Evolutionary conservation across 1,140 invertebrate genomes (phyloP).

Genomic region (Metopolophium dirhodum): DNA sequence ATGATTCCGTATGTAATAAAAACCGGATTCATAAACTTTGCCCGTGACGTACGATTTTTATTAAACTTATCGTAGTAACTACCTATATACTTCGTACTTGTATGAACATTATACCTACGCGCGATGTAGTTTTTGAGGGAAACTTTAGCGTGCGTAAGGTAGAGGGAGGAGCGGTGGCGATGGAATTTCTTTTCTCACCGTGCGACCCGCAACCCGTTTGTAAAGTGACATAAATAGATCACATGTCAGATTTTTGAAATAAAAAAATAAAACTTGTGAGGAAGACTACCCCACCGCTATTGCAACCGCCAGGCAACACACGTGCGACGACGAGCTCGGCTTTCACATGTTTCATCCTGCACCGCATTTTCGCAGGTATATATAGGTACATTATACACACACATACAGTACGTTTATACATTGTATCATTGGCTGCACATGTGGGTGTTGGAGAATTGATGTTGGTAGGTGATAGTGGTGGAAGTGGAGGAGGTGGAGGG

Average conservation of each 20-base stretch:
- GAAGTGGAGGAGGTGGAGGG: neutral
- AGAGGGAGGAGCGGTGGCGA: no score
- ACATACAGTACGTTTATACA: neutral
- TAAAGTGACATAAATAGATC: conserved; percentile 52
- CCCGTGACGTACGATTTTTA: conserved; percentile 25
- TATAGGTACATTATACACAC: neutral
- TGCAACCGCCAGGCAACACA: neutral
- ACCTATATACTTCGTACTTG: neutral
- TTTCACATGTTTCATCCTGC: conserved; percentile 45
- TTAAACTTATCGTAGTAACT: conserved; percentile 15
- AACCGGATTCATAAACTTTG: conserved; percentile 55
- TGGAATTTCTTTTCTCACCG: neutral
- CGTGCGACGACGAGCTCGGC: conserved; percentile 11
- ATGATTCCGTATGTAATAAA: conserved; percentile 17
- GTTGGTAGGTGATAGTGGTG: neutral
- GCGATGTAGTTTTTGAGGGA: neutral
- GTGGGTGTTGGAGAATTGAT: neutral
- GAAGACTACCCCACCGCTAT: neutral
- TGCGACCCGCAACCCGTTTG: neutral
- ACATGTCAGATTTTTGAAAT: conserved; percentile 38
- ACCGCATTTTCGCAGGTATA: neutral
- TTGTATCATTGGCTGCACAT: conserved; percentile 41
- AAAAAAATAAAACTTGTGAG: conserved; percentile 22
- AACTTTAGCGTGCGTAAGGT: neutral
- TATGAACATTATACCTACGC: neutral